phyloP scores from a whole-genome alignment of 2,797 vertebrate genomes.

The Erethizon dorsatum region DNA sequence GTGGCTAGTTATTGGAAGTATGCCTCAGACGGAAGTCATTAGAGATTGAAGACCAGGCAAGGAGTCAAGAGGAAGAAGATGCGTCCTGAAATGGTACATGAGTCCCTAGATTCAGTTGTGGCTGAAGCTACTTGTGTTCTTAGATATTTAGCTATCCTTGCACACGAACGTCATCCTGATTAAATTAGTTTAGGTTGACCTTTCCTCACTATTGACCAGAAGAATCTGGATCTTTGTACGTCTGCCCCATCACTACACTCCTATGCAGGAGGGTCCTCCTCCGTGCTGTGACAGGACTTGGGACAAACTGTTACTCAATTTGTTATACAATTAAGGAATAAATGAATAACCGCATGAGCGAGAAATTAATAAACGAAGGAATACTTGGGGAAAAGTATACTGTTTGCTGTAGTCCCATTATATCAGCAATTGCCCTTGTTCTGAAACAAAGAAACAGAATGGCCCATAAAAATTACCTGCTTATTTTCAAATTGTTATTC shows the following conservation, averaged over 20 bases:
- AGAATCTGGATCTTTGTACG: neutral
- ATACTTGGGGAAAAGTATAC: neutral
- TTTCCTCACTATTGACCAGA: conserved; percentile 1
- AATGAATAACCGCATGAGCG: neutral
- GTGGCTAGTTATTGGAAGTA: neutral
- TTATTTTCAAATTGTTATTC: conserved; percentile 15
- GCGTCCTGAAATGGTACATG: neutral
- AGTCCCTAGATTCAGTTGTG: neutral
- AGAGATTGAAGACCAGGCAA: conserved; percentile 26
- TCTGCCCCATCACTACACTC: neutral
- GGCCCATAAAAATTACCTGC: neutral
- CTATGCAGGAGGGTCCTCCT: neutral
- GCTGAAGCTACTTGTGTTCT: neutral
- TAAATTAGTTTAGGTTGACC: neutral
- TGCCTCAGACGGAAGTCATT: neutral
- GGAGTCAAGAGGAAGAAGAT: neutral
- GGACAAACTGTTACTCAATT: neutral
- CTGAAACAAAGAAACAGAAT: neutral
- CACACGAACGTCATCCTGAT: neutral
- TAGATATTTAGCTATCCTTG: neutral
- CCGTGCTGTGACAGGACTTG: neutral
- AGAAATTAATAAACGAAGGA: neutral
- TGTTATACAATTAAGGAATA: neutral
- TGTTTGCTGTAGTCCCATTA: neutral
- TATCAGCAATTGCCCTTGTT: neutral